Evolutionary conservation across 2,888 invertebrate genomes (phyloP).

Genomic region (Rugalucina vietnamica): DNA sequence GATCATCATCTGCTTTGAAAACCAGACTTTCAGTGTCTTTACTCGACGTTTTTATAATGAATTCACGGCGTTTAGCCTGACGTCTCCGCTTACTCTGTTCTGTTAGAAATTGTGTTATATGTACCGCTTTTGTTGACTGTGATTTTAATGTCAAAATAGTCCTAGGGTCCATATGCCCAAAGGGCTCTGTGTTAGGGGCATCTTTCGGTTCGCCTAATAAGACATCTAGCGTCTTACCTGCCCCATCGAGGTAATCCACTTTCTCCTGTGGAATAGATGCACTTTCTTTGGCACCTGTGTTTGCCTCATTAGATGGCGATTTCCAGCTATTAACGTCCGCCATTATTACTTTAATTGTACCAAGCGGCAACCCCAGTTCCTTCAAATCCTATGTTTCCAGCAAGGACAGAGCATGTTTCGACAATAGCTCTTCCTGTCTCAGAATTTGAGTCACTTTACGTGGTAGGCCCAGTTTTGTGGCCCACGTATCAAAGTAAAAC

Average conservation of each 20-base stretch:
- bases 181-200: background rate
- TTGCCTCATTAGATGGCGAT: background rate
- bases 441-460: background rate
- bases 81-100: constrained; percentile 31
- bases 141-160: constrained; percentile 30
- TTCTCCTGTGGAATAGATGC: no score
- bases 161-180: constrained; percentile 23
- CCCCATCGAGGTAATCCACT: background rate
- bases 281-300: background rate
- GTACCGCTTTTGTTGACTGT: constrained; percentile 26
- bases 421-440: background rate
- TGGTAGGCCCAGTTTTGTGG: background rate
- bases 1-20: constrained; percentile 14
- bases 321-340: background rate
- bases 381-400: background rate
- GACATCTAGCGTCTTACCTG: background rate
- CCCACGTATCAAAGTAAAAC: background rate
- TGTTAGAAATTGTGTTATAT: constrained; percentile 32
- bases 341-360: background rate
- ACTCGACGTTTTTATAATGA: background rate
- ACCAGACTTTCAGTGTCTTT: constrained; percentile 20
- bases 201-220: background rate
- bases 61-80: constrained; percentile 27
- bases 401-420: background rate
- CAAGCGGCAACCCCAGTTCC: background rate